A percentile compares a stretch with the other conserved stretches of the same genome.
phyloP scores from a whole-genome alignment of 2,888 invertebrate genomes.

The Leucozona laternaria region DNA sequence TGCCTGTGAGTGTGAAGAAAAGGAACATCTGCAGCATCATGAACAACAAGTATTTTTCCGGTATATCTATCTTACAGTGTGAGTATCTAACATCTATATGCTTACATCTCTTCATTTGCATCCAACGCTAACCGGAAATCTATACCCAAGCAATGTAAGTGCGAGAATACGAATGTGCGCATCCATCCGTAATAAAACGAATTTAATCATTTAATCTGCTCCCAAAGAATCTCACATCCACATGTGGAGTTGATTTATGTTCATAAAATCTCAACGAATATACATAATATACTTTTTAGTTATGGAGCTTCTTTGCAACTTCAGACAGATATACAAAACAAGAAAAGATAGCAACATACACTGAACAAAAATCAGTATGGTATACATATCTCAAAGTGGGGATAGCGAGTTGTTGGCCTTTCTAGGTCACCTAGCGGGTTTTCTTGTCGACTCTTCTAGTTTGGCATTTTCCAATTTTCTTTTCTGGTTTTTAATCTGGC shows the following conservation, averaged over 20 bases:
- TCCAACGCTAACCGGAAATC: constrained; percentile 50
- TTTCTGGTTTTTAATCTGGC: constrained; percentile 23
- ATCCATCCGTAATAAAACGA: constrained; percentile 52
- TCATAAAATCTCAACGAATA: constrained; percentile 15
- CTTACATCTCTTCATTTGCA: constrained; percentile 29
- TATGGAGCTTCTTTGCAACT: background rate
- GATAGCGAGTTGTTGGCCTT: constrained; percentile 50
- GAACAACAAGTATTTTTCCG: constrained; percentile 40
- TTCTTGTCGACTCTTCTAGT: constrained; percentile 17
- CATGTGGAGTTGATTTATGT: constrained; percentile 39
- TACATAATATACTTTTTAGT: background rate
- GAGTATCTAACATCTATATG: constrained; percentile 2
- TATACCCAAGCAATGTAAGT: constrained; percentile 10
- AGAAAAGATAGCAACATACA: constrained; percentile 18
- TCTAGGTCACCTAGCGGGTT: constrained; percentile 64
- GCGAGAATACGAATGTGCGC: constrained; percentile 32
- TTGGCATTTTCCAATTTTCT: constrained; percentile 53
- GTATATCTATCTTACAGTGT: constrained; percentile 9
- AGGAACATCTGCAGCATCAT: constrained; percentile 24
- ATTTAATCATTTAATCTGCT: constrained; percentile 53
- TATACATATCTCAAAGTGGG: constrained; percentile 22
- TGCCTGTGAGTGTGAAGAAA: background rate
- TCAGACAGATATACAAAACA: background rate
- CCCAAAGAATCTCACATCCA: constrained; percentile 23
- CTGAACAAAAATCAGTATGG: constrained; percentile 38